Percentiles rank a stretch among this genome's conserved stretches.
These are phyloP conservation scores for Mugil cephalus DNA, from an alignment of 2,113 vertebrate species.

Conservation along the genomic window DNA sequence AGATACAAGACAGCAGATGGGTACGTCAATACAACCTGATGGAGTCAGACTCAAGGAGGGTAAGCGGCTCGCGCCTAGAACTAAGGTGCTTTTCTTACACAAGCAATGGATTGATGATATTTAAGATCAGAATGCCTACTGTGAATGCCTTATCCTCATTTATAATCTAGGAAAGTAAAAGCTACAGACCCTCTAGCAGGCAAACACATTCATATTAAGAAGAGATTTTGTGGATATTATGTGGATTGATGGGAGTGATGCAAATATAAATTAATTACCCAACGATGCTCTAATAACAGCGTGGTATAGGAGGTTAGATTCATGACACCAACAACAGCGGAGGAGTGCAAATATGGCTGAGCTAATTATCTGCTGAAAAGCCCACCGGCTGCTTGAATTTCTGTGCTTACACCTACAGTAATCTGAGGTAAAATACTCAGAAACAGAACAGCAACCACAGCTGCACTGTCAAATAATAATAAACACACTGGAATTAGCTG, in stretches of 20 bases:
- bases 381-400: slow-evolving; percentile 8
- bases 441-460: slow-evolving; percentile 13
- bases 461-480: slow-evolving; percentile 16
- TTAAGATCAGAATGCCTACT: neutral
- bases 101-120: slow-evolving; percentile 32
- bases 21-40: slow-evolving; percentile 43
- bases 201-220: neutral
- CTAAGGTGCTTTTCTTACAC: slow-evolving; percentile 17
- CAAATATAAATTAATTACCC: neutral
- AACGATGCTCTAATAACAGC: neutral
- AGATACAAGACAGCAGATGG: slow-evolving; percentile 16
- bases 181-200: neutral
- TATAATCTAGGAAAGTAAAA: neutral
- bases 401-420: slow-evolving; percentile 11
- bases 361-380: slow-evolving; percentile 48
- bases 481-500: slow-evolving; percentile 29
- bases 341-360: slow-evolving; percentile 30
- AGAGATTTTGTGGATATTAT: neutral
- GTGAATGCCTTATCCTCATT: slow-evolving; percentile 2
- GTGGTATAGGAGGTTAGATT: neutral
- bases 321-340: slow-evolving; percentile 23
- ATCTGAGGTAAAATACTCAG: slow-evolving; percentile 16
- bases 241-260: neutral
- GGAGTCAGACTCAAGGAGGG: slow-evolving; percentile 18
- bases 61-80: neutral